These are phyloP conservation scores for Cynaeus angustus DNA, from an alignment of 2,888 invertebrate genomes.

Conservation along the genomic window DNA sequence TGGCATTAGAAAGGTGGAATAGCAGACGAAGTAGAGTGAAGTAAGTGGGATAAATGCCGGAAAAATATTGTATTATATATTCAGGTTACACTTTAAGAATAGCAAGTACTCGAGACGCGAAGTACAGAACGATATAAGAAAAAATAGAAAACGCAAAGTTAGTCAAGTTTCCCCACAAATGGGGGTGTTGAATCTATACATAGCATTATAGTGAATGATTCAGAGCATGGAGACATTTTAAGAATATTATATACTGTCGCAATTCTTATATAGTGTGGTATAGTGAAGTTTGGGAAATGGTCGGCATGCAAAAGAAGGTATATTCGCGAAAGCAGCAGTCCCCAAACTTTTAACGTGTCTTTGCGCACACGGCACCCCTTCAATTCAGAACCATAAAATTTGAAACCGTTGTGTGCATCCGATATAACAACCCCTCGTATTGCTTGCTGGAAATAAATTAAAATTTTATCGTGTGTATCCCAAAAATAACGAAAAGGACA, in stretches of 20 bases:
- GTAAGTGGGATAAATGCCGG: constrained; percentile 35
- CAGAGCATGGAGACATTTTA: constrained; percentile 50
- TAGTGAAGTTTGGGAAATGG: constrained; percentile 49
- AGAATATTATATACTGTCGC: constrained; percentile 53
- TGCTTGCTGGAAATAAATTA: constrained; percentile 1
- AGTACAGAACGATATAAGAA: constrained; percentile 33
- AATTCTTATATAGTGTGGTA: constrained; percentile 50
- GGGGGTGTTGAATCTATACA: constrained; percentile 48
- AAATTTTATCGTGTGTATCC: constrained; percentile 20
- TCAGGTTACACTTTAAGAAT: constrained; percentile 37
- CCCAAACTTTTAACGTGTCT: constrained; percentile 11
- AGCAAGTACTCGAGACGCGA: constrained; percentile 23
- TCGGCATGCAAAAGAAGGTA: constrained; percentile 48
- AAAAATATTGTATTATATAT: constrained; percentile 41
- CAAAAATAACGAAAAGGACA: constrained; percentile 32
- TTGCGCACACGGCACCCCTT: too few relatives aligned
- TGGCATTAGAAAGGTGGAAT: constrained; percentile 29
- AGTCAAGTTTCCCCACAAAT: constrained; percentile 42
- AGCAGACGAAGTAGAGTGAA: constrained; percentile 28
- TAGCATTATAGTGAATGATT: constrained; percentile 50
- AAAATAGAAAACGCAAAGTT: constrained; percentile 45
- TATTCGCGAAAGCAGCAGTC: constrained; percentile 32
- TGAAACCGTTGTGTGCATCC: too few relatives aligned
- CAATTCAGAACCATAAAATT: too few relatives aligned
- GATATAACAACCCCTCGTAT: background rate